Percentiles rank a stretch among this genome's conserved stretches.
These are phyloP conservation scores for Atrichornis clamosus DNA, from an alignment of 2,113 vertebrate genomes.

Conservation along the genomic window DNA sequence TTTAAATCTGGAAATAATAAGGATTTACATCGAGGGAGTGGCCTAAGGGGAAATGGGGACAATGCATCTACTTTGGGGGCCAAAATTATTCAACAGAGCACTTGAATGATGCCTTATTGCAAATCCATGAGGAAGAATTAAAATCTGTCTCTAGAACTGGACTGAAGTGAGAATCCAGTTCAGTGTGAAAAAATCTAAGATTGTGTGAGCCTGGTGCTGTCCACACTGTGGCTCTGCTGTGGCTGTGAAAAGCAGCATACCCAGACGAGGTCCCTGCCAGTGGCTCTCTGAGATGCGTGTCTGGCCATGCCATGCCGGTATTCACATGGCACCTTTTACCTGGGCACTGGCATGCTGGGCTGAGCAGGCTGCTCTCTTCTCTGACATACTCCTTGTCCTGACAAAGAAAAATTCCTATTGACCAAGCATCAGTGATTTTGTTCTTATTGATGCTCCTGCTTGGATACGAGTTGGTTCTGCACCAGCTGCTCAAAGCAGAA, in stretches of 20 bases:
- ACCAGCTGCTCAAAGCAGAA: neutral
- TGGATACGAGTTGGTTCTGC: neutral
- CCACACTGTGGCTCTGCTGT: neutral
- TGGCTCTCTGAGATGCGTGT: neutral
- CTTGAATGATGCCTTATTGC: neutral
- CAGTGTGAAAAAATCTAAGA: neutral
- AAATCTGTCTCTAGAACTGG: neutral
- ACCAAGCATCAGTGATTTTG: neutral
- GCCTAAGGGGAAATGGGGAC: neutral
- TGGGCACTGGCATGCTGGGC: neutral
- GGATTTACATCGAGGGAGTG: neutral
- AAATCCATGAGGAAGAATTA: neutral
- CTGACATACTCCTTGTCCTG: neutral
- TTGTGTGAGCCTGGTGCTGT: rapidly evolving
- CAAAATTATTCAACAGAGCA: neutral
- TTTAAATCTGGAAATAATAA: neutral
- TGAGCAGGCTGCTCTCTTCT: neutral
- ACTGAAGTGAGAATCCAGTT: neutral
- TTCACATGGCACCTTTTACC: neutral
- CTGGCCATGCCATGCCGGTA: neutral
- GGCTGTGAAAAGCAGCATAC: neutral
- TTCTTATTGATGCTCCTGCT: neutral
- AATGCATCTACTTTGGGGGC: neutral
- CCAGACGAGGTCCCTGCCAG: rapidly evolving
- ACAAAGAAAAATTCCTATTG: neutral